A percentile compares a stretch with the other conserved stretches of the same genome.
These are phyloP conservation scores for Catalaphyllia jardinei DNA, from an alignment of 64 coral and sea anemone species.

Conservation along the genomic window DNA sequence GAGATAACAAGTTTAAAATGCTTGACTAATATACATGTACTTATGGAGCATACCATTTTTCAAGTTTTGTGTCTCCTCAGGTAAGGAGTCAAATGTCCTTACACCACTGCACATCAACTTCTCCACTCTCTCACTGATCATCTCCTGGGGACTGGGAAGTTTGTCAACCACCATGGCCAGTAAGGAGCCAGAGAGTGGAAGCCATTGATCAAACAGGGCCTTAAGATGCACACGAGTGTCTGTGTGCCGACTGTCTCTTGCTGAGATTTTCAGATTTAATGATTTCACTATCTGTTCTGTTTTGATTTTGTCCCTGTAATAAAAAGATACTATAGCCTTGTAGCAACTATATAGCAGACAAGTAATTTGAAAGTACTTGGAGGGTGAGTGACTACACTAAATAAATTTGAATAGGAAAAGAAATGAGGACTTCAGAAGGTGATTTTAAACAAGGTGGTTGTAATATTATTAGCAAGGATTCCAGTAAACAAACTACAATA, in stretches of 20 bases:
- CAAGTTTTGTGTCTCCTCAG: constrained; percentile 64
- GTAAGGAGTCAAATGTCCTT: constrained; percentile 92
- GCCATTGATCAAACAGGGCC: constrained; percentile 88
- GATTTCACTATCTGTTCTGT: constrained; percentile 95
- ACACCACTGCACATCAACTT: constrained; percentile 93
- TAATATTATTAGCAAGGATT: too few relatives aligned
- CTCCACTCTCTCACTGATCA: constrained; percentile 86
- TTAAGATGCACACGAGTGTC: constrained; percentile 73
- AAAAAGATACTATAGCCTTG: not conserved
- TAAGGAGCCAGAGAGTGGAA: constrained; percentile 82
- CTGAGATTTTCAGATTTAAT: constrained; percentile 91
- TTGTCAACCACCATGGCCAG: constrained; percentile 88
- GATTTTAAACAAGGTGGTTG: too few relatives aligned
- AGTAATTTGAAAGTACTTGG: too few relatives aligned
- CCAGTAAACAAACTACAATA: too few relatives aligned
- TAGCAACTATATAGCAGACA: not conserved
- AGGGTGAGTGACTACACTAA: too few relatives aligned
- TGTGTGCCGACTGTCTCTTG: constrained; percentile 79
- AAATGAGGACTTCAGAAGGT: too few relatives aligned
- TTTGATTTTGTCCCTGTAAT: constrained; percentile 86
- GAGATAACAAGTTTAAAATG: too few relatives aligned
- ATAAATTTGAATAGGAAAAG: too few relatives aligned
- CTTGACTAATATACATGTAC: too few relatives aligned
- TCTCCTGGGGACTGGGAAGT: constrained; percentile 79
- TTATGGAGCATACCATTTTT: constrained; percentile 56